These are phyloP conservation scores for Eumaeus atala DNA, from an alignment of 1,140 invertebrate genomes.

Conservation along the genomic window DNA sequence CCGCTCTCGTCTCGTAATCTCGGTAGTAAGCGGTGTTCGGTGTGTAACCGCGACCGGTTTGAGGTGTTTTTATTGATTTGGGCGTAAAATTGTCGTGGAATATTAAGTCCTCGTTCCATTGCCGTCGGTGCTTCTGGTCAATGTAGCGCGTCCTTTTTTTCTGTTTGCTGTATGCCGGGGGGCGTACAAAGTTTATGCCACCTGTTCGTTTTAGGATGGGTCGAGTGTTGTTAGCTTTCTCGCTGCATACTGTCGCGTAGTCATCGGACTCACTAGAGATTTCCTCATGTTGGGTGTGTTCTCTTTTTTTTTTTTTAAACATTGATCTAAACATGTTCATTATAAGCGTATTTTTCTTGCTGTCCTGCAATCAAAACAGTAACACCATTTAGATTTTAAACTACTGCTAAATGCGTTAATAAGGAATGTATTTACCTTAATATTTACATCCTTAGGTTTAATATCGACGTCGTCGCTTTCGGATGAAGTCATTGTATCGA, in stretches of 20 bases:
- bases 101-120: slow-evolving; percentile 45
- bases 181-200: slow-evolving; percentile 4
- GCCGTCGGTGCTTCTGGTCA: slow-evolving; percentile 46
- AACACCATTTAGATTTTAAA: neutral
- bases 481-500: too few species aligned
- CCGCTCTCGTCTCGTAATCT: slow-evolving; percentile 36
- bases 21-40: slow-evolving; percentile 26
- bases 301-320: slow-evolving; percentile 28
- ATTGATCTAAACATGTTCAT: slow-evolving; percentile 44
- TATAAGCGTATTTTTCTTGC: slow-evolving; percentile 34
- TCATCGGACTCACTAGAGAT: slow-evolving; percentile 40
- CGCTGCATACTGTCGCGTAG: slow-evolving; percentile 47
- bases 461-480: too few species aligned
- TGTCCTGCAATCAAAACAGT: neutral
- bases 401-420: too few species aligned
- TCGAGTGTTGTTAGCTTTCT: slow-evolving; percentile 26
- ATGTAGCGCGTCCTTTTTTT: slow-evolving; percentile 29
- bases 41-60: neutral
- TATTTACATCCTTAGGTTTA: too few species aligned
- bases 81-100: slow-evolving; percentile 25
- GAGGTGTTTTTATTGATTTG: too few species aligned
- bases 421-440: too few species aligned
- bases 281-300: slow-evolving; percentile 9
- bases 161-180: slow-evolving; percentile 11
- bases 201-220: slow-evolving; percentile 5